Evolutionary conservation across 2,797 vertebrate species (phyloP), one percentile per base, ranked within the genome.

Genomic region (Mormyrus hasselquistii): DNA sequence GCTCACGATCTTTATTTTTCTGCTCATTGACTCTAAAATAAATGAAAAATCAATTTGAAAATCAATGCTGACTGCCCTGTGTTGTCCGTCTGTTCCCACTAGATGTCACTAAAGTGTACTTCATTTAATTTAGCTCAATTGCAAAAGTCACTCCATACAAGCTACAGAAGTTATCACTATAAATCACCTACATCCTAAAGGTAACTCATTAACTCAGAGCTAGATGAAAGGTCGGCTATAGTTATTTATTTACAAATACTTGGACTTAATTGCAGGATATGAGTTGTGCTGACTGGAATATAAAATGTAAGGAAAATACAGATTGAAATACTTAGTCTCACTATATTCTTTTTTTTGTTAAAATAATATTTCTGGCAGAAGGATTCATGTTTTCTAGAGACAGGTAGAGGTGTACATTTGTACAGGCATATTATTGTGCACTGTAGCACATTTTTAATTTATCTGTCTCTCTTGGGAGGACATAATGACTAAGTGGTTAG

Each of bases 31-130:
- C n/a, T 34, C 29, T 34, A 34, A 34, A 34, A 34, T 34, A 34
- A 34, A 34, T 34, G 29, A 34, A 34, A 34, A 34, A 34, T 34
- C 29, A 34, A 34, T 34, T 34, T 34, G 29, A 34, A 34, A 34
- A 79, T 69, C 82, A 47, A 47, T 49, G n/a, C 53, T 10, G 52
- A 52, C 16, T 86, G 10, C 0, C 19, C 25, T 91, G 89, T 49
- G 22, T 88, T 84, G 73, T n/a, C 29, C 49, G 38, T 14, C 49
- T 10, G 25, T 34, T 4, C 19, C 84, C 92, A 92, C 92, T 91
- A 90, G 92, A 91, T 91, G 90, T 89, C 92, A 92, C 91, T 91
- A 87, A 88, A 90, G 91, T 52, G 91, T 10, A 10, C 44, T n/a
- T 19, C 22, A 65, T 49, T 82, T 87, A 8, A 87, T 38, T 34